Percentiles rank a stretch among this genome's conserved stretches.
phyloP scores from a whole-genome alignment of 2,888 invertebrate species.

The Malthinus flaveolus region DNA sequence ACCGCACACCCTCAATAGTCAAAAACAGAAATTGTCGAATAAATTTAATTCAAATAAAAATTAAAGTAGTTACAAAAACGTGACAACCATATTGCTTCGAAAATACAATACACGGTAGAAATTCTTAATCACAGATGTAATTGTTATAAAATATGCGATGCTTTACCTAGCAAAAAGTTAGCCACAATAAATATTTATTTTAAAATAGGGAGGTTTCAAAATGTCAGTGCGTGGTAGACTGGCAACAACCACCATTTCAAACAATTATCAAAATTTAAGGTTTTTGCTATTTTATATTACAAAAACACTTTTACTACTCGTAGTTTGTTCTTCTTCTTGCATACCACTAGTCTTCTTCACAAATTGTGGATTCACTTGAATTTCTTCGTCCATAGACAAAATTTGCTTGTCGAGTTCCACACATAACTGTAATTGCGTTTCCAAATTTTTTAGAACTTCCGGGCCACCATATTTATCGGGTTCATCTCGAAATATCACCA shows the following conservation, averaged over 20 bases:
- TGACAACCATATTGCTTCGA: not conserved
- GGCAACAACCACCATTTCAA: not conserved
- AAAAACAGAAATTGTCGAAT: no score
- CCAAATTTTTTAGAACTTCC: constrained; percentile 81
- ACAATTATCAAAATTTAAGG: no score
- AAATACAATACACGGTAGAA: constrained; percentile 2
- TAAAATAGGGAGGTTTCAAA: not conserved
- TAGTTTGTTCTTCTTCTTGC: constrained; percentile 53
- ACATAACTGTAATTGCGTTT: constrained; percentile 83
- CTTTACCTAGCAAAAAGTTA: not conserved
- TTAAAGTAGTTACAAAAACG: not conserved
- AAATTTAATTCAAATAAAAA: not conserved
- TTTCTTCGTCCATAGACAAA: constrained; percentile 92
- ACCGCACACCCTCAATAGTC: no score
- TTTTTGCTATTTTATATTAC: constrained; percentile 44
- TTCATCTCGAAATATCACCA: constrained; percentile 95
- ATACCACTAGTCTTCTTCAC: constrained; percentile 54
- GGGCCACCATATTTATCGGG: constrained; percentile 94
- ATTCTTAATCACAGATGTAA: constrained; percentile 9
- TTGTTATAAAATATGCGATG: constrained; percentile 2
- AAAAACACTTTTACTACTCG: constrained; percentile 51
- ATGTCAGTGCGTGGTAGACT: not conserved
- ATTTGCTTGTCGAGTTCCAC: constrained; percentile 88
- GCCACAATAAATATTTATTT: not conserved
- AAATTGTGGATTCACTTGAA: constrained; percentile 84